A percentile compares a stretch with the other conserved stretches of the same genome.
These are phyloP conservation scores for Steinernema carpocapsae DNA, from an alignment of 2,888 invertebrate genomes.

Conservation along the genomic window DNA sequence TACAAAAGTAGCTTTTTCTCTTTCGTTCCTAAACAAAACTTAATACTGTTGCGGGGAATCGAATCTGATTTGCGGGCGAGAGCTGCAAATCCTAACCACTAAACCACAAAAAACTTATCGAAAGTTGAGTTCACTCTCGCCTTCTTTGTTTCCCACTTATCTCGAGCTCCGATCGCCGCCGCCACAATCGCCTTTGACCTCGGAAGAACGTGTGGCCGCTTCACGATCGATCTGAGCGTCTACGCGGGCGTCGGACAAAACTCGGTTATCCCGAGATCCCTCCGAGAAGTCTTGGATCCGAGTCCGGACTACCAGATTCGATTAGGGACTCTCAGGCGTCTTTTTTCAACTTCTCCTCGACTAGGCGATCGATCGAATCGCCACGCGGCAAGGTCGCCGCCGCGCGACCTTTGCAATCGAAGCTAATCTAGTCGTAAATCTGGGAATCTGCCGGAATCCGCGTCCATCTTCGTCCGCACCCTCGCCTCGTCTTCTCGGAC, in stretches of 20 bases:
- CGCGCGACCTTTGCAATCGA: slow-evolving; percentile 13
- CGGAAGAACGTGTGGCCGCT: not conserved
- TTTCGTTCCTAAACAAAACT: too few species aligned
- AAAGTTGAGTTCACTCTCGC: too few species aligned
- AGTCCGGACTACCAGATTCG: too few species aligned
- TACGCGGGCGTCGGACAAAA: not conserved
- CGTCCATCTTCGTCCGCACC: slow-evolving; percentile 5
- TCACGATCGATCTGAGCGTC: not conserved
- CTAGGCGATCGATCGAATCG: slow-evolving; percentile 22
- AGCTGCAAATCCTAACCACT: too few species aligned
- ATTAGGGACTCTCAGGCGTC: too few species aligned
- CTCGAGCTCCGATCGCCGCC: not conserved
- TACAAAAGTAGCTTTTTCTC: not conserved
- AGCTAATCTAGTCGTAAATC: slow-evolving; percentile 19
- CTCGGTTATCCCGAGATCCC: not conserved
- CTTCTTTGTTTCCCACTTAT: not conserved
- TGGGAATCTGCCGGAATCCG: slow-evolving; percentile 11
- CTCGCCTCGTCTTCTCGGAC: not conserved
- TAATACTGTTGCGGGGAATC: too few species aligned
- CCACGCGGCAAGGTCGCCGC: slow-evolving; percentile 26
- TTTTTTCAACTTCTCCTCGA: too few species aligned
- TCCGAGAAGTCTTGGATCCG: too few species aligned
- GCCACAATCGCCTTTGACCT: not conserved
- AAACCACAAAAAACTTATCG: too few species aligned
- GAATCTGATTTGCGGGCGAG: too few species aligned